phyloP scores from a whole-genome alignment of 2,888 invertebrate species.

The Eristalis pertinax region DNA sequence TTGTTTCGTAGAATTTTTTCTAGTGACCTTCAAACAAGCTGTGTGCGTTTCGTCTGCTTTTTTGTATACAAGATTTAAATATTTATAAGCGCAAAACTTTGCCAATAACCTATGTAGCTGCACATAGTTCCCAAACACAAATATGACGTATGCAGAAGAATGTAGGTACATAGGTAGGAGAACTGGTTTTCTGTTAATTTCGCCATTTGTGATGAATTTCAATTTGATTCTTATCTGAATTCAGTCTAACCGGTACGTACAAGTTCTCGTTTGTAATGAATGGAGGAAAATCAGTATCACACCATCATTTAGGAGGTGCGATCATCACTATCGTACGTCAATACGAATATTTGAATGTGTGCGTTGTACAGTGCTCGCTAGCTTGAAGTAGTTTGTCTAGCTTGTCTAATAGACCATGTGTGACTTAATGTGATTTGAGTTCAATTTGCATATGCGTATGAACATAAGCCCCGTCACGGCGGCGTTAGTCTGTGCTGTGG shows the following conservation, averaged over 20 bases:
- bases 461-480: neutral
- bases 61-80: neutral
- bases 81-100: neutral
- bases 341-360: neutral
- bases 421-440: neutral
- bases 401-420: neutral
- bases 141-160: too few species aligned
- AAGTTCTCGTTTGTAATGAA: neutral
- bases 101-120: neutral
- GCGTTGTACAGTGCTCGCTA: neutral
- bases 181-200: too few species aligned
- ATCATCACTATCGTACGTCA: neutral
- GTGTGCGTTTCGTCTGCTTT: too few species aligned
- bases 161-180: too few species aligned
- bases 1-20: neutral
- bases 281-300: neutral
- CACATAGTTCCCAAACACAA: too few species aligned
- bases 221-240: too few species aligned
- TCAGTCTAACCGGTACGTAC: too few species aligned
- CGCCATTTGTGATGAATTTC: too few species aligned
- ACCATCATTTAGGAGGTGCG: neutral
- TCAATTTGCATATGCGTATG: neutral
- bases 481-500: neutral
- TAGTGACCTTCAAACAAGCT: neutral
- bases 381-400: neutral